Conservation (phyloP, 2,888 invertebrate species). For the Orthosia incerta region DNA sequence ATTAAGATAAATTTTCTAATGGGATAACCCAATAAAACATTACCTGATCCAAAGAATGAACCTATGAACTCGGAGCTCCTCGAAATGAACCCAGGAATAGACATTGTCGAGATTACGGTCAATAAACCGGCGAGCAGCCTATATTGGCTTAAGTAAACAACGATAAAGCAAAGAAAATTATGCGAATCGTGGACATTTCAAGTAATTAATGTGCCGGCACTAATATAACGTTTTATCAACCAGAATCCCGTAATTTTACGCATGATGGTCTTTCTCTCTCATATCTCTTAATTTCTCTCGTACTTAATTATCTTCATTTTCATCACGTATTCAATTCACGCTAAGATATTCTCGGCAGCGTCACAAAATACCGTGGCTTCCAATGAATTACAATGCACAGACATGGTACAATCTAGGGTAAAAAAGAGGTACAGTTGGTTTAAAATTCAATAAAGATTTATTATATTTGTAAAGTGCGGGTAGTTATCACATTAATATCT, state of each 20-base stretch:
- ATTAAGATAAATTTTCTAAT: too few relatives aligned
- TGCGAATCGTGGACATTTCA: neutral
- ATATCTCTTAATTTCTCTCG: constrained; percentile 14
- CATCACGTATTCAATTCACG: constrained; percentile 8
- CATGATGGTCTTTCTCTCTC: constrained; percentile 23
- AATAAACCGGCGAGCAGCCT: neutral
- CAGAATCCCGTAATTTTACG: constrained; percentile 29
- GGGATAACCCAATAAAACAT: too few relatives aligned
- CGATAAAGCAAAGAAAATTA: neutral
- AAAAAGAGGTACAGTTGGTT: neutral
- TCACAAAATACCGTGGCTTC: constrained; percentile 24
- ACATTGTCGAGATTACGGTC: neutral
- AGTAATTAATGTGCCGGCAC: constrained; percentile 9
- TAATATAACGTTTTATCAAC: neutral
- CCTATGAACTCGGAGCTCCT: neutral
- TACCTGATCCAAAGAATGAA: neutral
- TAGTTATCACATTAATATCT: too few relatives aligned
- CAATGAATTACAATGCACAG: constrained; percentile 7
- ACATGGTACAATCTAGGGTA: neutral
- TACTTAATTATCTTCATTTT: constrained; percentile 11
- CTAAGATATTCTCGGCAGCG: constrained; percentile 19
- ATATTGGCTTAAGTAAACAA: neutral
- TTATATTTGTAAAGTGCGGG: neutral
- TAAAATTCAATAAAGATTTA: neutral
- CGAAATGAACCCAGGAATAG: neutral